Conservation (phyloP, 2,797 vertebrate genomes). For the Oreochromis mossambicus region DNA sequence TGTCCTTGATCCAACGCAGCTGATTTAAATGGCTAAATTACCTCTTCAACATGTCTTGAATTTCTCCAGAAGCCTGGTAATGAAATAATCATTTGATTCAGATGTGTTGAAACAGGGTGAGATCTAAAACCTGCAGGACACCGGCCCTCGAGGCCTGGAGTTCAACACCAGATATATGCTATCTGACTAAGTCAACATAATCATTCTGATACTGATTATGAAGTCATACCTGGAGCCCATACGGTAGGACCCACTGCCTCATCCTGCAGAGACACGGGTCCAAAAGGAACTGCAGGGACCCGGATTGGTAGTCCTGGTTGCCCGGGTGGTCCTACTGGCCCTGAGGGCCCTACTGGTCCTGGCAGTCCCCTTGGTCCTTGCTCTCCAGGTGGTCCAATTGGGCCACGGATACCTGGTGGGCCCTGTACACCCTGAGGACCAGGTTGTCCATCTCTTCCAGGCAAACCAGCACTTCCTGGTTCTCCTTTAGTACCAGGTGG, state of each 20-base stretch:
- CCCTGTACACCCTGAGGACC: slow-evolving; percentile 87
- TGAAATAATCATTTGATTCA: not conserved
- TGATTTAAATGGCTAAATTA: not conserved
- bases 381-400: slow-evolving; percentile 83
- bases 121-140: not conserved
- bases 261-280: slow-evolving; percentile 78
- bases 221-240: slow-evolving; percentile 45
- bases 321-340: slow-evolving; percentile 79
- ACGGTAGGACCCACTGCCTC: slow-evolving; percentile 54
- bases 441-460: slow-evolving; percentile 85
- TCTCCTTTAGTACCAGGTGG: slow-evolving; percentile 86
- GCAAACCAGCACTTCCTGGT: slow-evolving; percentile 83
- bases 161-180: not conserved
- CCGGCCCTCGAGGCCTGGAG: not conserved
- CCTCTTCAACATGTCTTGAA: not conserved
- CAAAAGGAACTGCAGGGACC: slow-evolving; percentile 63
- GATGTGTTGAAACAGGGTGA: not conserved
- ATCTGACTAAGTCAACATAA: not conserved
- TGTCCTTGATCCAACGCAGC: not conserved
- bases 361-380: slow-evolving; percentile 83
- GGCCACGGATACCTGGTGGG: slow-evolving; percentile 84
- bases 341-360: slow-evolving; percentile 85
- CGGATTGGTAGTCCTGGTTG: slow-evolving; percentile 74
- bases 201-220: not conserved
- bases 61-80: not conserved